These are phyloP conservation scores for Melanotaenia maccullochi DNA, from an alignment of 2,797 vertebrate species.

Conservation along the genomic window DNA sequence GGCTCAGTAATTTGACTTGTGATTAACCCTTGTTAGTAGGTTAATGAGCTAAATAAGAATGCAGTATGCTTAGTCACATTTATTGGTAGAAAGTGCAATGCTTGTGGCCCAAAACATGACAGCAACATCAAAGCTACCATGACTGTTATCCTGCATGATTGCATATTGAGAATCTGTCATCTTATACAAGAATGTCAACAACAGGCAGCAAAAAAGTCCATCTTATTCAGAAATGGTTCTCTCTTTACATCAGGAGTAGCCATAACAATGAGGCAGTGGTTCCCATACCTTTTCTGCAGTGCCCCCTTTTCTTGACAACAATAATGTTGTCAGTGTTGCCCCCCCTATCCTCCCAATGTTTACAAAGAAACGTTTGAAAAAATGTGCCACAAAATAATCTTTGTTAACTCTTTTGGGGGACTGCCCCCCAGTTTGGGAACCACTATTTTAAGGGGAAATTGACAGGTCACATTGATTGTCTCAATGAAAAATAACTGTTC, in stretches of 20 bases:
- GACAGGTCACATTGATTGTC: background rate
- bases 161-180: background rate
- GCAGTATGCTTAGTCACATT: background rate
- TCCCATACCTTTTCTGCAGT: too few species aligned
- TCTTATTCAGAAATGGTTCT: background rate
- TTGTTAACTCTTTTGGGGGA: too few species aligned
- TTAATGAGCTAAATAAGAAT: background rate
- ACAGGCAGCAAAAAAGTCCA: background rate
- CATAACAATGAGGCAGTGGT: background rate
- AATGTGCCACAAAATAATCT: too few species aligned
- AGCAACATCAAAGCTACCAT: background rate
- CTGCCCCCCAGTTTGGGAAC: too few species aligned
- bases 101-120: background rate
- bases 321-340: too few species aligned
- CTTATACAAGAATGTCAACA: conserved; percentile 4
- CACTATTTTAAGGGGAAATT: background rate
- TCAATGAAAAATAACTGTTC: background rate
- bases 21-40: background rate
- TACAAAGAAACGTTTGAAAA: too few species aligned
- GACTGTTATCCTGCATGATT: conserved; percentile 2
- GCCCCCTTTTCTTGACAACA: too few species aligned
- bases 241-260: background rate
- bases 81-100: background rate
- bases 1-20: background rate
- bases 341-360: too few species aligned